Evolutionary conservation across 2,888 invertebrate species (phyloP).

Genomic region (Troides aeacus): DNA sequence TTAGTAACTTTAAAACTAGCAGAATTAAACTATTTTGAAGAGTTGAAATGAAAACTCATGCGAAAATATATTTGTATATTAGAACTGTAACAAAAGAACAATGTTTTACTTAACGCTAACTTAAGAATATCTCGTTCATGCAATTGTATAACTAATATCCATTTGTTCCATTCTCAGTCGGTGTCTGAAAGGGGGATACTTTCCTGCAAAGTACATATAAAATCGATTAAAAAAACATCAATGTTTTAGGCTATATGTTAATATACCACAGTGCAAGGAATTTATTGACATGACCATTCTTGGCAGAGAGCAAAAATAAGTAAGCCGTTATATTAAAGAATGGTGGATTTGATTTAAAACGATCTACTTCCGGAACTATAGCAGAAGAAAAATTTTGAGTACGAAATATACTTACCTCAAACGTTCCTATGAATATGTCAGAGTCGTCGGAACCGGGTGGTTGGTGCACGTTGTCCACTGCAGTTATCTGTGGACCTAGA

Average conservation of each 20-base stretch:
- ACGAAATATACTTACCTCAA: constrained; percentile 48
- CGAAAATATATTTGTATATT: constrained; percentile 25
- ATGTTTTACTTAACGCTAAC: constrained; percentile 31
- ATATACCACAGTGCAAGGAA: no score
- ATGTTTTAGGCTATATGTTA: no score
- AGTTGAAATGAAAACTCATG: background rate
- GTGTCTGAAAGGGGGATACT: constrained; percentile 63
- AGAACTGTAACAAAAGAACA: constrained; percentile 12
- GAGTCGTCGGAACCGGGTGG: constrained; percentile 66
- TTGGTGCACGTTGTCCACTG: constrained; percentile 59
- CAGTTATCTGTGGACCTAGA: constrained; percentile 68
- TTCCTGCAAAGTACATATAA: constrained; percentile 51
- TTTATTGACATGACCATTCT: no score
- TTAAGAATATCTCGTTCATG: constrained; percentile 13
- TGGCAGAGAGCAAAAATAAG: no score
- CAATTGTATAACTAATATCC: background rate
- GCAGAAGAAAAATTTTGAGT: no score
- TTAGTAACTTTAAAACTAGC: no score
- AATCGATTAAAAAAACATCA: background rate
- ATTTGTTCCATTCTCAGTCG: constrained; percentile 42
- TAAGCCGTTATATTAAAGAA: no score
- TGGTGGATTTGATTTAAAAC: no score
- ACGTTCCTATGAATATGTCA: constrained; percentile 67
- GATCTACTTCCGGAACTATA: no score
- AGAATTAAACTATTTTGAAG: background rate